These are phyloP conservation scores for Monochamus alternatus DNA, from an alignment of 2,888 invertebrate species.

Conservation along the genomic window DNA sequence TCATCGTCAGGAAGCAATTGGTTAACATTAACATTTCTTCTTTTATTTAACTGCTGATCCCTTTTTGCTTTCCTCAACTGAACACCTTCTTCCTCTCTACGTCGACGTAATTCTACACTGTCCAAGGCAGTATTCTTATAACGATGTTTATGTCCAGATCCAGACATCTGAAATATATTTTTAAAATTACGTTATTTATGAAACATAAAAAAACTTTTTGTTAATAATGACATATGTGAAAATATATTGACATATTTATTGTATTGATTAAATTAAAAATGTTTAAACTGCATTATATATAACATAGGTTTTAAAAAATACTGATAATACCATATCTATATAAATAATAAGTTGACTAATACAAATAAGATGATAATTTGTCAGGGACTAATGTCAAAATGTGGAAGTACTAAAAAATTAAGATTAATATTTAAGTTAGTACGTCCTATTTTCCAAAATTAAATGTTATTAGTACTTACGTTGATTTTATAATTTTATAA, in stretches of 20 bases:
- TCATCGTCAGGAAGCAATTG: slow-evolving; percentile 68
- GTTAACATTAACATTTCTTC: slow-evolving; percentile 84
- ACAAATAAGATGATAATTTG: slow-evolving; percentile 31
- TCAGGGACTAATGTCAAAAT: slow-evolving; percentile 45
- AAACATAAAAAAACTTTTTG: not conserved
- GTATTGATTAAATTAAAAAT: not conserved
- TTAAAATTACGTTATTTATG: not conserved
- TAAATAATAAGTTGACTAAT: slow-evolving; percentile 3
- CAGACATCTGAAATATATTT: slow-evolving; percentile 79
- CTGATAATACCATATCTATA: slow-evolving; percentile 1
- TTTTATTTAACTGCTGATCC: slow-evolving; percentile 94
- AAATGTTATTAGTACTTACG: slow-evolving; percentile 43
- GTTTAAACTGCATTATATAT: not conserved
- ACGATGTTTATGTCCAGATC: slow-evolving; percentile 87
- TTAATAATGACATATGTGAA: slow-evolving; percentile 20
- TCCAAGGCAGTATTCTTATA: slow-evolving; percentile 96
- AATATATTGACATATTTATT: not conserved
- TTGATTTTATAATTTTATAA: slow-evolving; percentile 36
- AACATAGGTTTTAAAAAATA: slow-evolving; percentile 1
- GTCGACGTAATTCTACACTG: slow-evolving; percentile 91
- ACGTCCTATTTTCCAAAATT: slow-evolving; percentile 3
- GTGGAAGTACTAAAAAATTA: slow-evolving; percentile 44
- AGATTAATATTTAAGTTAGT: slow-evolving; percentile 16
- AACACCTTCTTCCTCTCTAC: slow-evolving; percentile 96
- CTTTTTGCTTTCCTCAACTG: slow-evolving; percentile 96